Evolutionary conservation across 1,140 invertebrate species (phyloP).

Genomic region (Drosophila subobscura): DNA sequence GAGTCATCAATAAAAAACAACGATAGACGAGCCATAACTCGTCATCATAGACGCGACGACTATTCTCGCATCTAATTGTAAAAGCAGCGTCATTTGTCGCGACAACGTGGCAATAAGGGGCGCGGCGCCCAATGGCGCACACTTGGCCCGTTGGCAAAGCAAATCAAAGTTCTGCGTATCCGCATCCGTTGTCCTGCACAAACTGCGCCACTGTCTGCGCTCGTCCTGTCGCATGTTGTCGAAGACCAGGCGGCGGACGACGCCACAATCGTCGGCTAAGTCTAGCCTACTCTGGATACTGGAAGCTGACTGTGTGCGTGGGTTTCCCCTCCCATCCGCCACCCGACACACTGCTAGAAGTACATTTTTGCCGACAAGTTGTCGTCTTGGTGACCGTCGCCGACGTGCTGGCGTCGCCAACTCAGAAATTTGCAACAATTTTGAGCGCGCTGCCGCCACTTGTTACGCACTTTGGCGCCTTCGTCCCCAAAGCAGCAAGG

Average conservation of each 20-base stretch:
- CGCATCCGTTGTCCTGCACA: conserved; percentile 50
- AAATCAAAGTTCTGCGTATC: conserved; percentile 73
- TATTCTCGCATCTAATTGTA: conserved; percentile 69
- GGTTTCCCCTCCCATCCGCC: conserved; percentile 38
- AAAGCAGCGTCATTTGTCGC: conserved; percentile 71
- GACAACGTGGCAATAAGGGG: conserved; percentile 73
- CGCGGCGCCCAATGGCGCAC: conserved; percentile 64
- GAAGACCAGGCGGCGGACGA: conserved; percentile 56
- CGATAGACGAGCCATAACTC: conserved; percentile 58
- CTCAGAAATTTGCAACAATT: conserved; percentile 68
- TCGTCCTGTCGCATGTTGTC: conserved; percentile 36
- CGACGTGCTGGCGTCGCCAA: conserved; percentile 55
- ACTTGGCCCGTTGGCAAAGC: conserved; percentile 61
- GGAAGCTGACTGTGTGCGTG: conserved; percentile 21
- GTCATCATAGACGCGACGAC: conserved; percentile 63
- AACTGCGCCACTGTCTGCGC: conserved; percentile 13
- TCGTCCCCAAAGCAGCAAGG: conserved; percentile 29
- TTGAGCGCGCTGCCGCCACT: conserved; percentile 66
- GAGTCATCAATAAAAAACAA: conserved; percentile 54
- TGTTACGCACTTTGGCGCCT: conserved; percentile 78
- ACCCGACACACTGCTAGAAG: conserved; percentile 35
- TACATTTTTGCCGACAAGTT: conserved; percentile 71
- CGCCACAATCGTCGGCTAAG: conserved; percentile 67
- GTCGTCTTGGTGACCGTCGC: conserved; percentile 69
- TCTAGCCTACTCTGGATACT: conserved; percentile 44